phyloP scores from a whole-genome alignment of 64 coral and sea anemone genomes.

The Exaiptasia diaphana region DNA sequence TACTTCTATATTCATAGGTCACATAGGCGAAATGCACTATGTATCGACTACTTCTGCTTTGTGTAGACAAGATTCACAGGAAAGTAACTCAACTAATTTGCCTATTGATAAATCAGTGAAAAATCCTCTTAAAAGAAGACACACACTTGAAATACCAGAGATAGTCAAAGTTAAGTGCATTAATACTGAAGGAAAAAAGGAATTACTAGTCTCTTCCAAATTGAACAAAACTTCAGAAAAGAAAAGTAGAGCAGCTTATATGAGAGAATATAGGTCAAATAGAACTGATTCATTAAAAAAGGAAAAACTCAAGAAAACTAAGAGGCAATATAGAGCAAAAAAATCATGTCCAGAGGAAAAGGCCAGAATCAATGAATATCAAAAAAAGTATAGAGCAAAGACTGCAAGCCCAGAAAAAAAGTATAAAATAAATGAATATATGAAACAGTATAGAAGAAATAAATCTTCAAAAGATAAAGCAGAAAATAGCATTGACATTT shows the following conservation, averaged over 20 bases:
- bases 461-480: no score
- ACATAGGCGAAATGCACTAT: neutral
- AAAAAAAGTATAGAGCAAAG: neutral
- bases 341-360: neutral
- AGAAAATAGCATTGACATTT: no score
- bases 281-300: no score
- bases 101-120: no score
- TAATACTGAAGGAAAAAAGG: neutral
- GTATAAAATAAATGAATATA: neutral
- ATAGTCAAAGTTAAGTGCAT: no score
- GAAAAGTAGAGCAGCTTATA: neutral
- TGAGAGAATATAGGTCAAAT: no score
- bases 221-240: slow-evolving; percentile 6
- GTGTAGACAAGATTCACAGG: no score
- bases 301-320: neutral
- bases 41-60: no score
- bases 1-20: slow-evolving; percentile 3
- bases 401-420: neutral
- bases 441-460: neutral
- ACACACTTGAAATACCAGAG: no score
- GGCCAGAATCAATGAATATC: neutral
- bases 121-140: no score
- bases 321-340: slow-evolving; percentile 10
- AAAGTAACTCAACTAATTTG: no score
- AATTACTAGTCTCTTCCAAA: no score